phyloP scores from a whole-genome alignment of 2,888 invertebrate genomes.

The Mayetiola destructor region DNA sequence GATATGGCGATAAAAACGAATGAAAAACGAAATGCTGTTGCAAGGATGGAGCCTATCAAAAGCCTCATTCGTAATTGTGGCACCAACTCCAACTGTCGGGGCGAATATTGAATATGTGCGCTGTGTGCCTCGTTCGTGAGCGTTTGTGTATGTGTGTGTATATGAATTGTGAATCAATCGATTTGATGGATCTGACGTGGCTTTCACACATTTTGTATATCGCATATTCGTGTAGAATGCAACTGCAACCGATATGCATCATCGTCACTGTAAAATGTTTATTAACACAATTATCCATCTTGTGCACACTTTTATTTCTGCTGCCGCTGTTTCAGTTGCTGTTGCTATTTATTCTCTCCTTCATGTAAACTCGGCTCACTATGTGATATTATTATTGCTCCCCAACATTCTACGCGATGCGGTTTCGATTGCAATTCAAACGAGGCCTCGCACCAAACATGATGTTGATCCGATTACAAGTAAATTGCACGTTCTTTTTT shows the following conservation, averaged over 20 bases:
- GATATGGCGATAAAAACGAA: not conserved
- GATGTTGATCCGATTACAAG: conserved; percentile 8
- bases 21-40: not conserved
- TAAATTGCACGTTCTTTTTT: conserved; percentile 6
- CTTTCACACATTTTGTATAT: not conserved
- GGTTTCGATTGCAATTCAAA: conserved; percentile 3
- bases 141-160: not conserved
- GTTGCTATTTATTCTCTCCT: too few species aligned
- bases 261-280: not conserved
- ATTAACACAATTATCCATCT: conserved; percentile 10
- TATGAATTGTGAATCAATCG: too few species aligned
- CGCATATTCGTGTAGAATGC: not conserved
- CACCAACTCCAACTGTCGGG: too few species aligned
- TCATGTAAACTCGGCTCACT: too few species aligned
- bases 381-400: too few species aligned
- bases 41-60: not conserved
- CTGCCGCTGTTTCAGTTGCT: not conserved
- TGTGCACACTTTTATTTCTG: conserved; percentile 1
- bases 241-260: conserved; percentile 9
- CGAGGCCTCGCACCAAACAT: not conserved
- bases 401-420: too few species aligned
- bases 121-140: too few species aligned
- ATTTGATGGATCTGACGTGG: too few species aligned
- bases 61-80: too few species aligned
- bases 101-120: too few species aligned